Evolutionary conservation across 2,888 invertebrate species (phyloP).

Genomic region (Eupelmus urozonus): DNA sequence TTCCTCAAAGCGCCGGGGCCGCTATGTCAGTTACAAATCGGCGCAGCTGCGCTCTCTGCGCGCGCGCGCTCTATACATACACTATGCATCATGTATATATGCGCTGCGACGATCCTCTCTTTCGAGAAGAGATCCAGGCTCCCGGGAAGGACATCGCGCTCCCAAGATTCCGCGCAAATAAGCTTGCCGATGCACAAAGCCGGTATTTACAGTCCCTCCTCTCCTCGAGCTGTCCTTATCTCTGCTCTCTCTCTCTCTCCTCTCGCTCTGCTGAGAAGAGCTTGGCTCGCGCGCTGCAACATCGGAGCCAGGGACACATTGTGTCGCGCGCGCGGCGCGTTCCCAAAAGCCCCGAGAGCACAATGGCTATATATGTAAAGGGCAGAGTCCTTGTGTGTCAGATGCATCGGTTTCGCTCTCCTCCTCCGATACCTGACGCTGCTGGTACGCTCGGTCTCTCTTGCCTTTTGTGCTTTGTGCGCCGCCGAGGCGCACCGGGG

Average conservation of each 20-base stretch:
- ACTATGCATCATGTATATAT: not conserved
- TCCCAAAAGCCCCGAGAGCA: not conserved
- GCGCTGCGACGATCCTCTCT: not conserved
- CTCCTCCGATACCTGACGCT: not conserved
- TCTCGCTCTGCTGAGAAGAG: slow-evolving; percentile 1
- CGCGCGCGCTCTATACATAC: too few species aligned
- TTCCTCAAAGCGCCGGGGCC: not conserved
- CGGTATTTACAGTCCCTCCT: slow-evolving; percentile 9
- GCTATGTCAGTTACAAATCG: not conserved
- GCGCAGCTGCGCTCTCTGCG: not conserved
- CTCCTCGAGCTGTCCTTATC: slow-evolving; percentile 11
- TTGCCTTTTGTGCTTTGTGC: slow-evolving; percentile 7
- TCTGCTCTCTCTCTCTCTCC: not conserved
- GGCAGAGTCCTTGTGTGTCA: not conserved
- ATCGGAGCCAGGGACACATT: slow-evolving; percentile 11
- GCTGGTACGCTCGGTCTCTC: not conserved
- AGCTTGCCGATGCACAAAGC: slow-evolving; percentile 36
- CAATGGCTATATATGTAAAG: slow-evolving; percentile 6
- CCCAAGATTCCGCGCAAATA: slow-evolving; percentile 42
- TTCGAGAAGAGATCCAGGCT: not conserved
- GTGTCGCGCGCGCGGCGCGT: not conserved
- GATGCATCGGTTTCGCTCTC: slow-evolving; percentile 11
- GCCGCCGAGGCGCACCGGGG: not conserved
- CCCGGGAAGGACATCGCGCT: not conserved
- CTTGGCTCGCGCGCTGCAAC: not conserved